These are phyloP conservation scores for Eulacestoma nigropectus DNA, from an alignment of 2,113 vertebrate species.

Conservation along the genomic window DNA sequence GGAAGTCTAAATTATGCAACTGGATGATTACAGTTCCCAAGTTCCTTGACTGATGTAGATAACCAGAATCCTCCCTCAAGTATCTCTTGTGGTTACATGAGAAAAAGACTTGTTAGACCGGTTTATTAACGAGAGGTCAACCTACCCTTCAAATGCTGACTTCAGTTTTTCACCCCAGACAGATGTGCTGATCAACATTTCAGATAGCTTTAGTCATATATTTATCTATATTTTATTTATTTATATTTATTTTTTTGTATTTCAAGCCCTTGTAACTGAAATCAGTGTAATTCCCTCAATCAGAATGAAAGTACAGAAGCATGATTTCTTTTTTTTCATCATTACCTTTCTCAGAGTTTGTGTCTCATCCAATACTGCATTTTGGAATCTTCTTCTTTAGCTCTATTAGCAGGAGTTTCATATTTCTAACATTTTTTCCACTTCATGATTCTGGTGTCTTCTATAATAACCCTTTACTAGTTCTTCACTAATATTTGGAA, in stretches of 20 bases:
- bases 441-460: not conserved
- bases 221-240: not conserved
- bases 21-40: conserved; percentile 6
- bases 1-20: conserved; percentile 47
- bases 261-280: not conserved
- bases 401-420: not conserved
- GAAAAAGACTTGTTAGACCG: not conserved
- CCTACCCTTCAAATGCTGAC: not conserved
- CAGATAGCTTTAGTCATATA: not conserved
- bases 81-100: not conserved
- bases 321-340: not conserved
- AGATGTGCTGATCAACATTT: not conserved
- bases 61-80: not conserved
- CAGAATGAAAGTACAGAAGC: not conserved
- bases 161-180: not conserved
- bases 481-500: not conserved
- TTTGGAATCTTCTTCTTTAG: not conserved
- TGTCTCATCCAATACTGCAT: not conserved
- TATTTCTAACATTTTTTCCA: not conserved
- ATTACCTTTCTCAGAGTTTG: not conserved
- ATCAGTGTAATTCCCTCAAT: not conserved
- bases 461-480: not conserved
- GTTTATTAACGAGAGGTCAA: not conserved
- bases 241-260: not conserved
- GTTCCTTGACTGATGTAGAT: conserved; percentile 17